Percentiles rank a stretch among this genome's conserved stretches.
phyloP scores from a whole-genome alignment of 2,113 vertebrate species.

The Eudyptes chrysolophus region DNA sequence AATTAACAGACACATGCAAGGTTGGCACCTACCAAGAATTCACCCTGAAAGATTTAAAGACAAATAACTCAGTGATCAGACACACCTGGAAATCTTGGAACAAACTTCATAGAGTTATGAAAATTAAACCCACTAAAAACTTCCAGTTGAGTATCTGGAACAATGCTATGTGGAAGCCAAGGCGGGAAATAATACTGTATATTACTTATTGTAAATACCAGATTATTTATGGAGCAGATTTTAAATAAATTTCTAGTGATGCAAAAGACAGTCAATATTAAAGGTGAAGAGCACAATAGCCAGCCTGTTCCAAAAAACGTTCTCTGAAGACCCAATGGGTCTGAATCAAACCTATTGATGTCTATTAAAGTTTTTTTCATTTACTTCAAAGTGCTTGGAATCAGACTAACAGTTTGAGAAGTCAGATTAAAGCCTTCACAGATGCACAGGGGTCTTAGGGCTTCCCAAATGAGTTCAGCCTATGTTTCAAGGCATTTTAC shows the following conservation, averaged over 20 bases:
- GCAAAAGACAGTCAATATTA: background rate
- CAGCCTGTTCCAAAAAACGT: background rate
- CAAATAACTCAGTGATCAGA: slow-evolving; percentile 68
- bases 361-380: background rate
- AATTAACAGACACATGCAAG: slow-evolving; percentile 66
- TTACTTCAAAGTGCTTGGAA: slow-evolving; percentile 20
- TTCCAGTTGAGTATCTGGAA: slow-evolving; percentile 40
- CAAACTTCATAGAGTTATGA: slow-evolving; percentile 65
- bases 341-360: background rate
- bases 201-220: slow-evolving; percentile 27
- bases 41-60: slow-evolving; percentile 67
- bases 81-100: slow-evolving; percentile 71
- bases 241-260: background rate
- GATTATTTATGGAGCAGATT: slow-evolving; percentile 26
- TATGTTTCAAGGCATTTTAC: background rate
- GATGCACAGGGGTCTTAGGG: background rate
- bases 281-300: background rate
- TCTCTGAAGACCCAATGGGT: background rate
- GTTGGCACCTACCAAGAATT: slow-evolving; percentile 65
- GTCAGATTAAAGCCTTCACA: background rate
- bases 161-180: slow-evolving; percentile 15
- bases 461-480: background rate
- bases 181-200: background rate
- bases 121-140: slow-evolving; percentile 60
- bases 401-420: background rate